Percentiles rank a stretch among this genome's conserved stretches.
These are phyloP conservation scores for Saimiri boliviensis DNA, from an alignment of 2,113 vertebrate species.

Conservation along the genomic window DNA sequence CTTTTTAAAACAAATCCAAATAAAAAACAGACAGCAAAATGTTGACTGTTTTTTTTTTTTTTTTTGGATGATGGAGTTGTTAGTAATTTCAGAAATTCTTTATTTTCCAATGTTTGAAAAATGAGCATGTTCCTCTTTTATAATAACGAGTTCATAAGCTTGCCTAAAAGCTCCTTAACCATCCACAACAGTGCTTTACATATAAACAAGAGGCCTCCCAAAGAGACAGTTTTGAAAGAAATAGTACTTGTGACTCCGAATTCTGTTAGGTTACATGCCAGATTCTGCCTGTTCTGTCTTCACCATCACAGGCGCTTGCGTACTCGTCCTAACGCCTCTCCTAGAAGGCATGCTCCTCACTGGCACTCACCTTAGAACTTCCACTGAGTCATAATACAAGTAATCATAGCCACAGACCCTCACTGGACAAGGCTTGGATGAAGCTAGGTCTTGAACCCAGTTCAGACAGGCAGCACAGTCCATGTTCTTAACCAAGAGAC, in stretches of 20 bases:
- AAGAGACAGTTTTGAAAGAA: not conserved
- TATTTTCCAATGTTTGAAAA: conserved; percentile 23
- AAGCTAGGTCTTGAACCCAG: not conserved
- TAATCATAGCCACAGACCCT: not conserved
- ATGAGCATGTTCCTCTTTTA: conserved; percentile 13
- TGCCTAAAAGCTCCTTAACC: not conserved
- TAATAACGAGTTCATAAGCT: not conserved
- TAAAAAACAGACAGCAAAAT: not conserved
- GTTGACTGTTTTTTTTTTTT: not conserved
- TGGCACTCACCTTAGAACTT: not conserved
- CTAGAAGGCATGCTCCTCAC: not conserved
- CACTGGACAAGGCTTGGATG: not conserved
- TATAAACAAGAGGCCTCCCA: not conserved
- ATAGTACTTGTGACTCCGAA: not conserved
- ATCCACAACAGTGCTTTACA: not conserved
- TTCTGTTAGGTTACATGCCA: not conserved
- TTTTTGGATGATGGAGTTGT: not conserved
- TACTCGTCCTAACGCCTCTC: not conserved
- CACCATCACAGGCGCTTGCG: not conserved
- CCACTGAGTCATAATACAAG: not conserved
- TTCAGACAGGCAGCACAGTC: not conserved
- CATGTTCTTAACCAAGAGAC: not conserved
- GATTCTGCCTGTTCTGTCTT: not conserved
- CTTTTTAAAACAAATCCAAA: not conserved
- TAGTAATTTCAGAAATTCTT: conserved; percentile 9